Percentiles rank a stretch among this genome's conserved stretches.
phyloP scores from a whole-genome alignment of 2,797 vertebrate genomes.

The Girardinus metallicus region DNA sequence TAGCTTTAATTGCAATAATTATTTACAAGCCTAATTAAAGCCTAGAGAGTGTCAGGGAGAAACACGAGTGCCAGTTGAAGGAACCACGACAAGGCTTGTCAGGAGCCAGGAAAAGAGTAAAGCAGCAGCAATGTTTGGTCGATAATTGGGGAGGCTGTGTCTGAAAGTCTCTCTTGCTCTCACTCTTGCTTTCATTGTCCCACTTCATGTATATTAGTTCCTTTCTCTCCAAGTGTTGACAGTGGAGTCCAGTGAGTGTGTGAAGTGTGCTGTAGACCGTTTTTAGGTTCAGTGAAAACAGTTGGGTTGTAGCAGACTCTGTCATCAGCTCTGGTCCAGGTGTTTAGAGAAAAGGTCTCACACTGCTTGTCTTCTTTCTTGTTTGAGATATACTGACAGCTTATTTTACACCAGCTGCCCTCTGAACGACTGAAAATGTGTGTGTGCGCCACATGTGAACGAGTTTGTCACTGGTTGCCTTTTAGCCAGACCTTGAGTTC shows the following conservation, averaged over 20 bases:
- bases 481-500: conserved; percentile 52
- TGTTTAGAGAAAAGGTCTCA: conserved; percentile 44
- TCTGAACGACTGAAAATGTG: conserved; percentile 18
- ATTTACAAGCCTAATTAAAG: conserved; percentile 89
- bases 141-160: conserved; percentile 67
- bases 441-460: background rate
- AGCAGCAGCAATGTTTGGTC: conserved; percentile 55
- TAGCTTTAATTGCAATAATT: conserved; percentile 89
- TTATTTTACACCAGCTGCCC: conserved; percentile 52
- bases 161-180: conserved; percentile 27
- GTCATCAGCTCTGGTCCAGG: conserved; percentile 27
- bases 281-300: conserved; percentile 36
- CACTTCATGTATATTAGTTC: conserved; percentile 14
- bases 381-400: conserved; percentile 39
- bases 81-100: conserved; percentile 75
- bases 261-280: conserved; percentile 6
- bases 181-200: conserved; percentile 8
- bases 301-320: conserved; percentile 16
- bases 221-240: conserved; percentile 18
- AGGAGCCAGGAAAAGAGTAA: conserved; percentile 65
- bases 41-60: conserved; percentile 77
- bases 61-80: conserved; percentile 73
- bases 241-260: conserved; percentile 24
- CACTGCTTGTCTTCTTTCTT: conserved; percentile 33
- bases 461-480: conserved; percentile 44